Conservation (phyloP, 2,797 vertebrate genomes). For the Varecia variegata region DNA sequence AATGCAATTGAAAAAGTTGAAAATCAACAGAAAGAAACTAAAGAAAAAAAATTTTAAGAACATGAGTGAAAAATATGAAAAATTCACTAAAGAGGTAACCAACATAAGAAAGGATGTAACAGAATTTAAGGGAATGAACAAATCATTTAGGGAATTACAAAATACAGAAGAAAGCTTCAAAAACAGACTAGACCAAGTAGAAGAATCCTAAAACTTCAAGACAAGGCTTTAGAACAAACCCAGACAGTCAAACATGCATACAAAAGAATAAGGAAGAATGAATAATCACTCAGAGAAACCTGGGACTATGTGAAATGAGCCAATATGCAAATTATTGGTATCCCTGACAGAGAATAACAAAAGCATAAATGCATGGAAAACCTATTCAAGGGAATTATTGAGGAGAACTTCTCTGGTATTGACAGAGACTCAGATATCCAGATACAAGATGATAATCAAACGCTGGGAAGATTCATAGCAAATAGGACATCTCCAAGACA, state of each 20-base stretch:
- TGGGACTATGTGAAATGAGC: not conserved
- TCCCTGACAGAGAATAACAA: not conserved
- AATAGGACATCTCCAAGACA: too few species aligned
- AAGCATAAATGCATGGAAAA: not conserved
- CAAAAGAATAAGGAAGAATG: not conserved
- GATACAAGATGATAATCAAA: not conserved
- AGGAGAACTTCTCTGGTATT: not conserved
- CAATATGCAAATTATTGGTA: not conserved
- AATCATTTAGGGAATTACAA: not conserved
- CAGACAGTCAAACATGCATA: not conserved
- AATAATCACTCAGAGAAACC: not conserved
- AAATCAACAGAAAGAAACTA: not conserved
- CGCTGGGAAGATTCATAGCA: not conserved
- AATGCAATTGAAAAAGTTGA: not conserved
- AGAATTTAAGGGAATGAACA: not conserved
- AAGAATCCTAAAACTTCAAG: not conserved
- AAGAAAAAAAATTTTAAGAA: not conserved
- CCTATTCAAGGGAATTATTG: not conserved
- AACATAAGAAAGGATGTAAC: not conserved
- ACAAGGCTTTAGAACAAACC: not conserved
- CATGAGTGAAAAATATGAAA: not conserved
- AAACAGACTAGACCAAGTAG: not conserved
- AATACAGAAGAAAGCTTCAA: not conserved
- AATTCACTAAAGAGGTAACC: not conserved
- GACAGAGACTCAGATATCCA: not conserved